Base-by-base conservation (phyloP, 2,113 vertebrate species). In the Andinoacara biseriatus region DNA sequence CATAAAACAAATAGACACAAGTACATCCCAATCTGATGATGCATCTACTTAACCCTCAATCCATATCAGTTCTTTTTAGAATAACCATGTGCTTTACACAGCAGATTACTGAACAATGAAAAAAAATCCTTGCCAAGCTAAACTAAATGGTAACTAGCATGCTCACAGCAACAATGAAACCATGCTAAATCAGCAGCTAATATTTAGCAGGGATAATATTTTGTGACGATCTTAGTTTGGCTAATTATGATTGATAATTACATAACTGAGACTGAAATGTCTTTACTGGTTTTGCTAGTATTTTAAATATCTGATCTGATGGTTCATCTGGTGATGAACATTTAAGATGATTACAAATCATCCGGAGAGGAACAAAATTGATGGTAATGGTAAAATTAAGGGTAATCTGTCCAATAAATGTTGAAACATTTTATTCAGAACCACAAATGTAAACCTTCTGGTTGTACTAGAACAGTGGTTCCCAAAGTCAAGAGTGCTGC, bases 1-100 rank as follows among this genome's bases (percentile, higher is more conserved):
- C 76, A 86, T 89, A 88, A 92, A 91, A 87, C 60, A 91, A 90
- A 94, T 54, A 85, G 80, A 90, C 81, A 65, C 62, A 81, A 84
- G 62, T 82, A 72, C 80, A 75, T 75, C 78, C 24, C 82, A 83
- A 58, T 83, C 63, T 78, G 81, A 82, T 78, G 87, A 90, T 60
- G 78, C 76, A 76, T 85, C 57, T 40, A 52, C 81, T 82, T 86
- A 61, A 82, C 38, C 54, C 78, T 78, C 26, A 56, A 60, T 78
- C 43, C 80, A n/a, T 75, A 84, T 88, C 67, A 80, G 14, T 58
- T 58, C 33, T 49, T 78, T 46, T 40, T 62, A 57, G 46, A 31
- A 72, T 31, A n/a, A 65, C 14, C 75, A 2, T 43, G 63, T 54
- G 76, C 61, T 79, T 46, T 56, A 10, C n/a, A 38, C 24, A 61